These are phyloP conservation scores for Alloscopus bannaensis DNA, from an alignment of 2,888 invertebrate species.

Conservation along the genomic window DNA sequence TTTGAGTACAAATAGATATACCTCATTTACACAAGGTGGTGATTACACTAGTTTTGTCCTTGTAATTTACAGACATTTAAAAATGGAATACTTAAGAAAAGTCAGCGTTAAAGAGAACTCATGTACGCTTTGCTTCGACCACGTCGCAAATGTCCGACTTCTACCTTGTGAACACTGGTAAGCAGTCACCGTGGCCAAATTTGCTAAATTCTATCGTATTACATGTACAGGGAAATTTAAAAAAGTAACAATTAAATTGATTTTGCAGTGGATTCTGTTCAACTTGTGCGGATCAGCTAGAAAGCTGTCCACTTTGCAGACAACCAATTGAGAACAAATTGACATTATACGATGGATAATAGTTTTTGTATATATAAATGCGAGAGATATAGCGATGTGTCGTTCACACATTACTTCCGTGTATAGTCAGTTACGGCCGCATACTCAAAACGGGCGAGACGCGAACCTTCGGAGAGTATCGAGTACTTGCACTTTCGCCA, in stretches of 20 bases:
- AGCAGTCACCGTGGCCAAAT: too few species aligned
- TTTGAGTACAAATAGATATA: background rate
- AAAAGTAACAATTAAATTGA: too few species aligned
- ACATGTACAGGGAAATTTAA: too few species aligned
- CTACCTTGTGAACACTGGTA: conserved; percentile 84
- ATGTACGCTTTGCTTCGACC: conserved; percentile 92
- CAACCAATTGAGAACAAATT: conserved; percentile 79
- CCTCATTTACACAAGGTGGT: background rate
- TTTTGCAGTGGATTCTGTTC: conserved; percentile 87
- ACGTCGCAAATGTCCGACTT: conserved; percentile 81
- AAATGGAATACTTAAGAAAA: conserved; percentile 84
- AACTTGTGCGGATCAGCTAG: conserved; percentile 85
- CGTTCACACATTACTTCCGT: background rate
- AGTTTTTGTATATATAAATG: too few species aligned
- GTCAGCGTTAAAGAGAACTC: conserved; percentile 87
- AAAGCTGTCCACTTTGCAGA: conserved; percentile 92
- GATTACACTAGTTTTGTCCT: background rate
- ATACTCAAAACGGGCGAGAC: too few species aligned
- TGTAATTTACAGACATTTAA: conserved; percentile 80
- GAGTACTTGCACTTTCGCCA: too few species aligned
- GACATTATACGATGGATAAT: conserved; percentile 68
- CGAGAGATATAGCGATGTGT: too few species aligned
- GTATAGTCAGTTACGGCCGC: background rate
- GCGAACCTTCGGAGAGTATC: too few species aligned
- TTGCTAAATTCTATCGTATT: too few species aligned